phyloP scores from a whole-genome alignment of 1,140 invertebrate species.

The Drosophila setifemur region DNA sequence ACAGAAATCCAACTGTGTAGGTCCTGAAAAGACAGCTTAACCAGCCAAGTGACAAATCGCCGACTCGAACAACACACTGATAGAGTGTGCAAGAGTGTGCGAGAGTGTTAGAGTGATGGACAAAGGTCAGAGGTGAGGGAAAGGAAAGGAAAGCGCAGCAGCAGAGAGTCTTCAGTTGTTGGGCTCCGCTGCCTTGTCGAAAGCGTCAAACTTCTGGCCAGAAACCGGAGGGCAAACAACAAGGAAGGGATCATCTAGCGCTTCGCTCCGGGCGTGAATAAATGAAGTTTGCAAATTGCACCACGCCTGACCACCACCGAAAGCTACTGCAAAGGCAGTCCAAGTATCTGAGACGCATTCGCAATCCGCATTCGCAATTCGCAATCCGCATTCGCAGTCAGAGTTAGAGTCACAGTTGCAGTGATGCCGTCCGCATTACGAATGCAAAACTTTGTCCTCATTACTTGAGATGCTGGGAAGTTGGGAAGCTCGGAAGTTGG shows the following conservation, averaged over 20 bases:
- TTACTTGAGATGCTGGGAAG: constrained; percentile 53
- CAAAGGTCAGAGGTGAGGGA: too few relatives aligned
- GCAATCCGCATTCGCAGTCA: too few relatives aligned
- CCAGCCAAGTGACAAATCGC: constrained; percentile 66
- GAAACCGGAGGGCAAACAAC: constrained; percentile 65
- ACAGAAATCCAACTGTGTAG: neutral
- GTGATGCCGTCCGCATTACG: constrained; percentile 51
- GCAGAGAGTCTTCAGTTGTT: constrained; percentile 35
- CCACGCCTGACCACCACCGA: constrained; percentile 75
- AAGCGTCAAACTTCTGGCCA: constrained; percentile 67
- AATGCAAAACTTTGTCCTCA: constrained; percentile 81
- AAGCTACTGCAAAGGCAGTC: constrained; percentile 28
- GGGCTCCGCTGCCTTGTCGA: constrained; percentile 58
- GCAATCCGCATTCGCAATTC: too few relatives aligned
- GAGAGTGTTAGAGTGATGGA: too few relatives aligned
- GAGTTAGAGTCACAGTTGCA: too few relatives aligned
- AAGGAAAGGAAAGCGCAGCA: neutral
- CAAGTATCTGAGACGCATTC: constrained; percentile 20
- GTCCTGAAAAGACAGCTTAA: constrained; percentile 12
- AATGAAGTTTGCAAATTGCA: constrained; percentile 81
- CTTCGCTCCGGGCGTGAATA: constrained; percentile 74
- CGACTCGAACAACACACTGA: constrained; percentile 3
- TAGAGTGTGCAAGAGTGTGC: too few relatives aligned
- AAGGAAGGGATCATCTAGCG: constrained; percentile 40
- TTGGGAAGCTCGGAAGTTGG: neutral